Conservation (phyloP, 2,797 vertebrate species). For the Enteromius unitaeniatus region DNA sequence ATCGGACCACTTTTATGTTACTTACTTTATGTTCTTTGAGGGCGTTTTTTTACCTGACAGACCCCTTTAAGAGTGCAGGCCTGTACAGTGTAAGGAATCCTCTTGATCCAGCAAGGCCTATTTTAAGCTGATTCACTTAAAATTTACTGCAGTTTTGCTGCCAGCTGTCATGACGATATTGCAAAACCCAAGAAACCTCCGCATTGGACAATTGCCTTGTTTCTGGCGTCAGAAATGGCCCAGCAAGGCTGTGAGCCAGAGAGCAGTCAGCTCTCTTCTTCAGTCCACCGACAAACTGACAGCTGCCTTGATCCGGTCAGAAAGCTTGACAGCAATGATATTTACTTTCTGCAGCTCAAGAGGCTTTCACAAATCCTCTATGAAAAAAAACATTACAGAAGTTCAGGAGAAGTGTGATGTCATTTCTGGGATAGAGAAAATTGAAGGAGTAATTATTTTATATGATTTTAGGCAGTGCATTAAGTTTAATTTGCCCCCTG, state of each 20-base stretch:
- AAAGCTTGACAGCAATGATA: constrained; percentile 59
- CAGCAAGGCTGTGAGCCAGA: constrained; percentile 4
- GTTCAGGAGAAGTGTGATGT: constrained; percentile 54
- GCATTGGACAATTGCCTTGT: neutral
- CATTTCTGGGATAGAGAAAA: constrained; percentile 42
- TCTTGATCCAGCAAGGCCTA: neutral
- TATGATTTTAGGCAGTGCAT: constrained; percentile 41
- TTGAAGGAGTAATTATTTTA: constrained; percentile 30
- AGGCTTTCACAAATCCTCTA: constrained; percentile 53
- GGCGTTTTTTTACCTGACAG: neutral
- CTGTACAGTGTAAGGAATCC: neutral
- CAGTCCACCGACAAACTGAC: constrained; percentile 53
- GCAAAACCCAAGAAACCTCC: constrained; percentile 62
- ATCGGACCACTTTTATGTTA: neutral
- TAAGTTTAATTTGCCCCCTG: constrained; percentile 52
- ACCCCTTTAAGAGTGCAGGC: neutral
- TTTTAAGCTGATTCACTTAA: neutral
- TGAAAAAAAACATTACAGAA: constrained; percentile 54
- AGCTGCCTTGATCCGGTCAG: constrained; percentile 56
- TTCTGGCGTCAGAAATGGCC: constrained; percentile 5
- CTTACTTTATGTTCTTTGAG: rapidly evolving
- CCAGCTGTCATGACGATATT: constrained; percentile 67
- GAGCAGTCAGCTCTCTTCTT: constrained; percentile 43
- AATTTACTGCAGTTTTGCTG: neutral
- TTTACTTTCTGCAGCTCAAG: constrained; percentile 57